Percentiles rank a stretch among this genome's conserved stretches.
Conservation (phyloP, 2,888 invertebrate species). For the Amblyjoppa proteus region DNA sequence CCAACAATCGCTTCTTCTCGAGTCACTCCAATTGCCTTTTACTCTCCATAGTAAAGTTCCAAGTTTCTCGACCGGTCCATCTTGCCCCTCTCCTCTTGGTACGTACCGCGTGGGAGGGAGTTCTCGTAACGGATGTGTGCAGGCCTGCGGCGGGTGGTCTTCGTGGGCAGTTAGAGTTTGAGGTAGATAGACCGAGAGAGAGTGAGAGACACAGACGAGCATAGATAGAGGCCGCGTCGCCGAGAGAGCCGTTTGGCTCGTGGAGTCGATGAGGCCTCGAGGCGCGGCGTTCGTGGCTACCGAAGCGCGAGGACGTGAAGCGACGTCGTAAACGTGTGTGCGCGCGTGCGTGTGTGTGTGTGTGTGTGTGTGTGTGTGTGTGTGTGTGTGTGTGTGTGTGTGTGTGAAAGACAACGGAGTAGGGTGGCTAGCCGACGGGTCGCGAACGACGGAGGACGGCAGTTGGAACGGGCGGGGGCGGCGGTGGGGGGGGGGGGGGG, state of each 20-base stretch:
- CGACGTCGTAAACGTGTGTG: conserved; percentile 40
- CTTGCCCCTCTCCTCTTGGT: conserved; percentile 29
- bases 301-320: conserved; percentile 67
- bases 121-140: conserved; percentile 68
- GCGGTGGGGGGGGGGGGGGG: neutral
- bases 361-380: too few relatives aligned
- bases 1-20: too few relatives aligned
- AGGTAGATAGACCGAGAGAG: conserved; percentile 24
- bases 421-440: conserved; percentile 65
- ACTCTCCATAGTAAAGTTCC: neutral
- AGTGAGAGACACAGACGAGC: conserved; percentile 21
- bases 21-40: too few relatives aligned
- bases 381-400: too few relatives aligned
- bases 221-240: conserved; percentile 68
- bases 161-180: conserved; percentile 44
- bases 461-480: neutral
- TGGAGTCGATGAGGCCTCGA: conserved; percentile 83
- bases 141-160: conserved; percentile 69
- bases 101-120: conserved; percentile 56
- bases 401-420: conserved; percentile 67
- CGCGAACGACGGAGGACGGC: conserved; percentile 62
- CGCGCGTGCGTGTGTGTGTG: too few relatives aligned
- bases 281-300: conserved; percentile 77
- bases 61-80: neutral
- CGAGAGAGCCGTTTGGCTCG: conserved; percentile 78